Evolutionary conservation across 2,113 vertebrate genomes (phyloP).

Genomic region (Myotis brandtii): DNA sequence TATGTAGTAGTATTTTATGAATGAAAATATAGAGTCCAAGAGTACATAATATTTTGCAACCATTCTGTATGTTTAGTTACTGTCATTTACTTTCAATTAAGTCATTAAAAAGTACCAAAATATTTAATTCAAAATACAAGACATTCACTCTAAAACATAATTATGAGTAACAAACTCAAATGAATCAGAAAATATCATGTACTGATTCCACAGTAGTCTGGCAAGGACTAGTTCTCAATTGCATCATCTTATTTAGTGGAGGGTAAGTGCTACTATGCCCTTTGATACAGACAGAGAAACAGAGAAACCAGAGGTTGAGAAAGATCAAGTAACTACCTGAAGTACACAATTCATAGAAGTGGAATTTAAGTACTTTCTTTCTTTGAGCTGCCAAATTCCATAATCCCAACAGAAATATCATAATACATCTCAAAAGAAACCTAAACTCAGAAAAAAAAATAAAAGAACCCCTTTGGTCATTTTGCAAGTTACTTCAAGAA

Average conservation of each 20-base stretch:
- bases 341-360: not conserved
- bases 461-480: not conserved
- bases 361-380: not conserved
- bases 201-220: not conserved
- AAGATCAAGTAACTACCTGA: not conserved
- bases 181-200: not conserved
- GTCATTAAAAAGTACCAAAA: not conserved
- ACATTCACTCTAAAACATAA: not conserved
- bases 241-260: not conserved
- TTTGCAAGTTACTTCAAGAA: not conserved
- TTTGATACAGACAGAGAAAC: not conserved
- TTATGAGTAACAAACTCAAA: not conserved
- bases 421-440: slow-evolving; percentile 5
- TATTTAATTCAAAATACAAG: not conserved
- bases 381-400: not conserved
- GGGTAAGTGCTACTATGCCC: not conserved
- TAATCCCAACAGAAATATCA: not conserved
- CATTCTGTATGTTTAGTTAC: not conserved
- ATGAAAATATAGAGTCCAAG: not conserved
- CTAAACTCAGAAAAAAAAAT: not conserved
- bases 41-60: not conserved
- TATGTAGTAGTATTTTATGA: not conserved
- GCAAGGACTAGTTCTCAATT: not conserved
- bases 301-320: not conserved
- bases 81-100: slow-evolving; percentile 18